These are phyloP conservation scores for Oreamnos americanus DNA, from an alignment of 2,113 vertebrate species.

Conservation along the genomic window DNA sequence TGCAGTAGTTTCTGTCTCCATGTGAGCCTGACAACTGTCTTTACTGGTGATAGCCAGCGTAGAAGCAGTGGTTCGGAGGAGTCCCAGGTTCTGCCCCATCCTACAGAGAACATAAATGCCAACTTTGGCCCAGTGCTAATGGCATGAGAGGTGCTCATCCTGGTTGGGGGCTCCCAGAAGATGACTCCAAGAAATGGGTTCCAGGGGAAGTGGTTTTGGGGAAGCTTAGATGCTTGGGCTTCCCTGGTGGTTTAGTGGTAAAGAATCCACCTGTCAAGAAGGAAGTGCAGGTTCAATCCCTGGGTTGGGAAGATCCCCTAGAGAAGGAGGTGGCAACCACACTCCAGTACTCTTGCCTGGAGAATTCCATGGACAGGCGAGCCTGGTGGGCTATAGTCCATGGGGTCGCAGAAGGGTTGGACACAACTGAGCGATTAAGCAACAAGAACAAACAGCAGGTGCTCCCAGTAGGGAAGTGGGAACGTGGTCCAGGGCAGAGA, in stretches of 20 bases:
- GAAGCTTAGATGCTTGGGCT: not conserved
- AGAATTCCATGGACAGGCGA: not conserved
- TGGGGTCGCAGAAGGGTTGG: not conserved
- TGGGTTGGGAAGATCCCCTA: not conserved
- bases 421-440: not conserved
- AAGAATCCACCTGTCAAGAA: not conserved
- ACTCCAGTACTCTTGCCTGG: not conserved
- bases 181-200: not conserved
- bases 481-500: not conserved
- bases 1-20: not conserved
- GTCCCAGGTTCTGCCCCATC: not conserved
- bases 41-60: not conserved
- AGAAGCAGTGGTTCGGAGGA: not conserved
- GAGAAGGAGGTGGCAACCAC: not conserved
- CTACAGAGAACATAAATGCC: not conserved
- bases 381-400: not conserved
- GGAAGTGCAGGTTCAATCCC: not conserved
- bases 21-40: not conserved
- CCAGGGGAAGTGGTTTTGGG: not conserved
- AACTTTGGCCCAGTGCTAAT: not conserved
- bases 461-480: not conserved
- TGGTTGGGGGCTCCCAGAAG: not conserved
- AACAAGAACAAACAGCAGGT: not conserved
- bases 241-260: not conserved
- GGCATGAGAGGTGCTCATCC: not conserved